Base-by-base conservation (phyloP, 2,797 vertebrate species). In the Oreochromis grahami region DNA sequence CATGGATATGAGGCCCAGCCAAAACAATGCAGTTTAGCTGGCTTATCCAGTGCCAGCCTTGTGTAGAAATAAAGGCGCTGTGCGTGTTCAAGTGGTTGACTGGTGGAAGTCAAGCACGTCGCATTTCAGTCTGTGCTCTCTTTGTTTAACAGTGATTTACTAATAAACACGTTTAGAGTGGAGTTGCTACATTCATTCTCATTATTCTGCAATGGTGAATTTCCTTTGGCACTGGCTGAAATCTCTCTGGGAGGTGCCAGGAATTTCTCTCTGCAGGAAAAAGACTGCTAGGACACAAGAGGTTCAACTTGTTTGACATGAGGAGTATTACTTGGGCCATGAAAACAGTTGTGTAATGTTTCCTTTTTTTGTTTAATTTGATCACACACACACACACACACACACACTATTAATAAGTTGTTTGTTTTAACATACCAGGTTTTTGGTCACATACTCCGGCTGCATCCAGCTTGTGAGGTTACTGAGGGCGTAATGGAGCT, bases 381-480 rank as follows among this genome's bases (percentile, higher is more conserved):
- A 26, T 32, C 65, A 26, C 63, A 24, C 63, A 68, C 63, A 34
- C 15, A 60, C 29, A 63, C 29, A 63, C 11, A 24, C 52, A 55
- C 53, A 58, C 15, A 38, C 7, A 41, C 14, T 2, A 72, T 72
- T 48, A 29, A 48, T 29, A 32, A 50, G 10, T 32, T 26, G 5
- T 72, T 72, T 72, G 43, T 12, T 63, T 36, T 60, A n/a, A 86
- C 93, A 77, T 83, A 96, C 96, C 93, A 97, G 45, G 81, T 89
- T 96, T 82, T 91, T 97, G 63, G 29, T 13, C n/a, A 90, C 95
- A 1, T 95, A 93, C 55, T 94, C 94, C 0, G 87, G 92, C 87
- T 96, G 86, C 93, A 97, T 88, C 96, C 96, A 97, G 86, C 55
- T 88, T 3, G 86, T 60, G 11, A 97, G 55, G 93, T 96, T 95